phyloP scores from a whole-genome alignment of 2,888 invertebrate species.

The Phytoseiulus persimilis region DNA sequence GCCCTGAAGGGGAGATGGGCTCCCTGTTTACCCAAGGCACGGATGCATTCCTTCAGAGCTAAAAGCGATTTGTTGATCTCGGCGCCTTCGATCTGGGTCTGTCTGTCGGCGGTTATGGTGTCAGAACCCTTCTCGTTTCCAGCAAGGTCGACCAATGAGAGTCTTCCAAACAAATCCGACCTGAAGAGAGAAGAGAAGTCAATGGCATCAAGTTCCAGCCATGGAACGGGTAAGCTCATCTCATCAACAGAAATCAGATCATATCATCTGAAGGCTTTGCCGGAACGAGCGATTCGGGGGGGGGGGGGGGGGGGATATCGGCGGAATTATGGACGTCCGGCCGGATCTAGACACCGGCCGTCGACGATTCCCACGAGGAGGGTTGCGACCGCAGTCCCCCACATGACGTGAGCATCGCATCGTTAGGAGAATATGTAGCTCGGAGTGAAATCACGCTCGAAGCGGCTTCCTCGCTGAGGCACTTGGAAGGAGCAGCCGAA shows the following conservation, averaged over 20 bases:
- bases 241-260: too few relatives aligned
- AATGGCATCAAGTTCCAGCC: too few relatives aligned
- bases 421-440: neutral
- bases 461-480: neutral
- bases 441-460: neutral
- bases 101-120: constrained; percentile 86
- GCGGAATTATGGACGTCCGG: neutral
- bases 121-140: constrained; percentile 98
- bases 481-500: neutral
- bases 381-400: too few relatives aligned
- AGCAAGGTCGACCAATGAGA: constrained; percentile 88
- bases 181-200: neutral
- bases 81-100: constrained; percentile 81
- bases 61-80: constrained; percentile 94
- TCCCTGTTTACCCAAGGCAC: constrained; percentile 85
- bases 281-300: too few relatives aligned
- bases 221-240: too few relatives aligned
- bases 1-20: constrained; percentile 94
- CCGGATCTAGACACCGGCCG: neutral
- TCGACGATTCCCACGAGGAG: neutral
- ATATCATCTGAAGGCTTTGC: too few relatives aligned
- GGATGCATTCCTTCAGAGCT: constrained; percentile 91
- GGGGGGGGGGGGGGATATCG: too few relatives aligned
- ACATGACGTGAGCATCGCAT: neutral
- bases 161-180: neutral